Conservation (phyloP, 1,140 invertebrate genomes). For the Oncopodura yosiiana region DNA sequence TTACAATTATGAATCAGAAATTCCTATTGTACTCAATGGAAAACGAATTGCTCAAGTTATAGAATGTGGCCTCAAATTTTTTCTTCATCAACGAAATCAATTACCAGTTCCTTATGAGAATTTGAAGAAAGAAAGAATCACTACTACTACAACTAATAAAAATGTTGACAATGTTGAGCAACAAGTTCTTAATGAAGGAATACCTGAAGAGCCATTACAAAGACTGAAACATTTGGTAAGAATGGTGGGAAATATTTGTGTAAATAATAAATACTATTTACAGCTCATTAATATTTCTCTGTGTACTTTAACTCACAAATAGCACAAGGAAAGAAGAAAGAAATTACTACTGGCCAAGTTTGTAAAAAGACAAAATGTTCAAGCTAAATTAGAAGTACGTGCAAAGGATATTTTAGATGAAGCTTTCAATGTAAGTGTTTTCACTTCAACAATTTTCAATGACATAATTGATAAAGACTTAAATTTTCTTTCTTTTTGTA, state of each 20-base stretch:
- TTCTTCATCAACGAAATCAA: slow-evolving; percentile 26
- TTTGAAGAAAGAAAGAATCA: too few species aligned
- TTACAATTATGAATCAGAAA: not conserved
- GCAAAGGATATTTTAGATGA: not conserved
- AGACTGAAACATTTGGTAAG: not conserved
- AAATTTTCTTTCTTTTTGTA: not conserved
- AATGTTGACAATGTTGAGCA: not conserved
- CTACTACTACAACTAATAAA: not conserved
- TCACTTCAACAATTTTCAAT: not conserved
- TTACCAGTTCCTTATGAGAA: slow-evolving; percentile 28
- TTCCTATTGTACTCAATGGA: not conserved
- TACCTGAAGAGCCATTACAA: not conserved
- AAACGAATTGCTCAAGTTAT: slow-evolving; percentile 1
- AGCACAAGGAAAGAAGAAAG: too few species aligned
- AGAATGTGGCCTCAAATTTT: slow-evolving; percentile 22
- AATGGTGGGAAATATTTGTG: not conserved
- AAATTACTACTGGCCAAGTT: too few species aligned
- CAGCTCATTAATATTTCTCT: not conserved
- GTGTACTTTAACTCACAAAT: too few species aligned
- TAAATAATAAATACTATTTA: not conserved
- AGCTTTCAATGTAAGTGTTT: not conserved
- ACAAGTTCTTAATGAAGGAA: not conserved
- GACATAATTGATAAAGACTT: not conserved
- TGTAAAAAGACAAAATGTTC: too few species aligned
- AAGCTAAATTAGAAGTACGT: too few species aligned